A percentile compares a stretch with the other conserved stretches of the same genome.
These are phyloP conservation scores for pig (Sus scrofa) DNA, from an alignment of 2,113 vertebrate species.

Conservation along the genomic window T2T-Sscrofa CM000826.6:135470001-135470500, in stretches of 20 bases:
- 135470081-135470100: not conserved
- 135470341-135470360: not conserved
- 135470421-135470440: not conserved
- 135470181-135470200: not conserved
- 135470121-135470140: not conserved
- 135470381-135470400: too few relatives aligned
- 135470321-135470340: not conserved
- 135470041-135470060: accelerated
- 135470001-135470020: not conserved
- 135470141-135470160: not conserved
- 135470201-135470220: not conserved
- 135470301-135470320: not conserved
- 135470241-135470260: accelerated
- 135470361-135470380: not conserved
- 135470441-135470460: not conserved
- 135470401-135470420: too few relatives aligned
- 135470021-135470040: not conserved
- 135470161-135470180: not conserved
- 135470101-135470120: not conserved
- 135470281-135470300: not conserved
- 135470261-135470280: not conserved
- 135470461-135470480: not conserved
- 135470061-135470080: not conserved
- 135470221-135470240: not conserved
- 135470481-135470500: not conserved